Conservation (phyloP, 2,113 vertebrate species). For the Crotalus tigris region DNA sequence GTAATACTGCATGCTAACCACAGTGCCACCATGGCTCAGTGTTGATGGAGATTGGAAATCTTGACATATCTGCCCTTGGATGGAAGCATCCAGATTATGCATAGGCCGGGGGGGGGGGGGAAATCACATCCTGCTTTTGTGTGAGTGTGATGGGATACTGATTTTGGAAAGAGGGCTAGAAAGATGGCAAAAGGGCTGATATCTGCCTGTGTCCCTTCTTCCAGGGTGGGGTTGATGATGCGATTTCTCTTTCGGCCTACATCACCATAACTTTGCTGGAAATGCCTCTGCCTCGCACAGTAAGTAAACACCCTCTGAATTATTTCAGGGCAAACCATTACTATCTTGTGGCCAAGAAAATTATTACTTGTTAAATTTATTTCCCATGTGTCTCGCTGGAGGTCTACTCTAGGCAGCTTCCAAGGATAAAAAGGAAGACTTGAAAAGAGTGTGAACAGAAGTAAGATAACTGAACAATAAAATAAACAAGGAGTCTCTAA, state of each 20-base stretch:
- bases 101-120: too few relatives aligned
- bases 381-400: not conserved
- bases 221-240: conserved; percentile 55
- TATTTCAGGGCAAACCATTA: not conserved
- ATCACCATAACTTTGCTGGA: conserved; percentile 56
- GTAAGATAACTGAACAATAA: too few relatives aligned
- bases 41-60: not conserved
- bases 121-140: not conserved
- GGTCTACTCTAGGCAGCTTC: not conserved
- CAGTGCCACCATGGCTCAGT: not conserved
- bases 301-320: conserved; percentile 5
- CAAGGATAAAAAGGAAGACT: too few relatives aligned
- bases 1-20: not conserved
- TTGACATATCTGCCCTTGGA: not conserved
- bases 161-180: not conserved
- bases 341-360: not conserved
- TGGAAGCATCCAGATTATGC: not conserved
- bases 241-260: conserved; percentile 51
- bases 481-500: too few relatives aligned
- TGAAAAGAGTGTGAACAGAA: not conserved
- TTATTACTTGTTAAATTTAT: not conserved
- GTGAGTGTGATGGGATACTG: not conserved
- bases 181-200: not conserved
- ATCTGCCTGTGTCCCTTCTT: not conserved
- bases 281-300: conserved; percentile 32